These are phyloP conservation scores for Melinopterus prodromus DNA, from an alignment of 2,888 invertebrate genomes.

Conservation along the genomic window DNA sequence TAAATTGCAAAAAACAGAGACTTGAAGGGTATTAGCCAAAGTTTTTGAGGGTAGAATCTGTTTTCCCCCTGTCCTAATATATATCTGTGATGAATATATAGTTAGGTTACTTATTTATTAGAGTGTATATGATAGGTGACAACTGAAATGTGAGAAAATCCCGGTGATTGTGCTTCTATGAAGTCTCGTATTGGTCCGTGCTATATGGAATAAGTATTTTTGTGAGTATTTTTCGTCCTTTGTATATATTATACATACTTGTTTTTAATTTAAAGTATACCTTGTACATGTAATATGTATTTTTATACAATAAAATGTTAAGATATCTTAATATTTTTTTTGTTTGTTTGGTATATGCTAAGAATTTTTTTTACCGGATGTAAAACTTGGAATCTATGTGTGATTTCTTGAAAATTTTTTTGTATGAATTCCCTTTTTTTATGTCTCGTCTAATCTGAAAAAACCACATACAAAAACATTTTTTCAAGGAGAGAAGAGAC, in stretches of 20 bases:
- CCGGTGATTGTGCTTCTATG: not conserved
- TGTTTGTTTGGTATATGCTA: too few species aligned
- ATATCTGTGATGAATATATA: not conserved
- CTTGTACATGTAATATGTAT: not conserved
- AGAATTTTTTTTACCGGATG: not conserved
- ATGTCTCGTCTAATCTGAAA: too few species aligned
- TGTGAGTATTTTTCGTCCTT: not conserved
- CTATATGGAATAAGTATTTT: not conserved
- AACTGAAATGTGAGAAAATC: not conserved
- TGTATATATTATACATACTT: not conserved
- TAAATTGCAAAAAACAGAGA: not conserved
- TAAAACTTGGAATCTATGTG: too few species aligned
- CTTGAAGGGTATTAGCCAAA: not conserved
- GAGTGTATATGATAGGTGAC: not conserved
- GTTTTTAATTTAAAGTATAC: not conserved
- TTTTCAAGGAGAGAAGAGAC: too few species aligned
- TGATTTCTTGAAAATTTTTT: too few species aligned
- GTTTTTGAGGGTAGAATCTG: not conserved
- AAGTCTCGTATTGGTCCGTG: not conserved
- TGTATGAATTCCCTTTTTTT: too few species aligned
- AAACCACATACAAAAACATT: too few species aligned
- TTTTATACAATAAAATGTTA: conserved; percentile 4
- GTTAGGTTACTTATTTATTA: not conserved
- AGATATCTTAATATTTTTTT: not conserved
- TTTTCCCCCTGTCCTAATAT: not conserved